phyloP scores from a whole-genome alignment of 2,888 invertebrate species.

The Laothoe populi region DNA sequence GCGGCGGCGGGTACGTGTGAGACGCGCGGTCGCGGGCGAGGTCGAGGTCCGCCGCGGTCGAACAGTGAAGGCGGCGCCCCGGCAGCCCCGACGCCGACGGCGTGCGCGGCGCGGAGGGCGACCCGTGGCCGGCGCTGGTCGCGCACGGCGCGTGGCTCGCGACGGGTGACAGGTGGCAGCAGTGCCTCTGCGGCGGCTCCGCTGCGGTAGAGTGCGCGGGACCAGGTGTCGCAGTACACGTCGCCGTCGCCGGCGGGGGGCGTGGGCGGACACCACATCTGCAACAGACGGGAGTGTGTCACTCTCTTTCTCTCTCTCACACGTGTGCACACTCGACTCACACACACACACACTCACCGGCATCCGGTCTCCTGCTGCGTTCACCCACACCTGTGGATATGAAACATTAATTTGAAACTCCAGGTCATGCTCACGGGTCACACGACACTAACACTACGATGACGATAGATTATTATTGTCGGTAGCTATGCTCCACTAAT shows the following conservation, averaged over 20 bases:
- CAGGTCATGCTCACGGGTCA: too few relatives aligned
- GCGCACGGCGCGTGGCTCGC: constrained; percentile 79
- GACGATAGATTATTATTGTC: too few relatives aligned
- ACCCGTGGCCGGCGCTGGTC: constrained; percentile 90
- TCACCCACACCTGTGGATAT: constrained; percentile 90
- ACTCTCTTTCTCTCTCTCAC: too few relatives aligned
- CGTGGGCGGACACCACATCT: constrained; percentile 99
- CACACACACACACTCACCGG: constrained; percentile 92
- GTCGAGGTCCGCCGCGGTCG: constrained; percentile 85
- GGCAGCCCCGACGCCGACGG: too few relatives aligned
- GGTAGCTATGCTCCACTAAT: too few relatives aligned
- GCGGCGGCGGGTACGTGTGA: constrained; percentile 87
- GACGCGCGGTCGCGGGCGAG: constrained; percentile 86
- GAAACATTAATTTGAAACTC: background rate
- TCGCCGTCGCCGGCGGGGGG: constrained; percentile 97
- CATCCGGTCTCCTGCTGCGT: constrained; percentile 88
- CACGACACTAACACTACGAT: background rate
- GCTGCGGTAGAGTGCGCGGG: constrained; percentile 93
- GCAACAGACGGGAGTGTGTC: constrained; percentile 39
- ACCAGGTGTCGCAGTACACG: constrained; percentile 93
- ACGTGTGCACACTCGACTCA: background rate
- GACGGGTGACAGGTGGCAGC: constrained; percentile 78
- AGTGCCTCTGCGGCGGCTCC: constrained; percentile 89
- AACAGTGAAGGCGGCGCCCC: constrained; percentile 89
- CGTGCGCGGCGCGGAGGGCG: constrained; percentile 87